phyloP scores from a whole-genome alignment of 2,113 vertebrate species.

The Pelmatolapia mariae region DNA sequence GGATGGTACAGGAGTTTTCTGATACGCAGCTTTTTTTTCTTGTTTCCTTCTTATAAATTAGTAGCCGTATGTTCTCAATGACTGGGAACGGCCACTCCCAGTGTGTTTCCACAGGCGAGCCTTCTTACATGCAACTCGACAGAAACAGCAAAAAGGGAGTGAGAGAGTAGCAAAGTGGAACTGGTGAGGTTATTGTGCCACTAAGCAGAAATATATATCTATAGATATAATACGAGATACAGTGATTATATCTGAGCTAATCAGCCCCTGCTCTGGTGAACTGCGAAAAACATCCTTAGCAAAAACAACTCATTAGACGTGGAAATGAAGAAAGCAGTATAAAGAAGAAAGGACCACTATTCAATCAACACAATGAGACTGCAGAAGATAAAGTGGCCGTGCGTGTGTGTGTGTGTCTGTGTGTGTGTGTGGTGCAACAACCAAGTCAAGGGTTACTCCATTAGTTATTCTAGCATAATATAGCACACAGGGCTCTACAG shows the following conservation, averaged over 20 bases:
- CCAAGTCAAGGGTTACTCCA: background rate
- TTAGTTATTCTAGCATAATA: background rate
- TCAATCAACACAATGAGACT: background rate
- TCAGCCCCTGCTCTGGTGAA: background rate
- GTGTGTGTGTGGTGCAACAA: background rate
- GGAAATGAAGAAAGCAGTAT: background rate
- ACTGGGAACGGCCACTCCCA: background rate
- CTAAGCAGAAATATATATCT: background rate
- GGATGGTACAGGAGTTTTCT: slow-evolving; percentile 36
- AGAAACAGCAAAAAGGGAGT: background rate
- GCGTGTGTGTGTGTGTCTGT: background rate
- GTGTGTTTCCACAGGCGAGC: background rate
- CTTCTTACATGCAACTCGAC: background rate
- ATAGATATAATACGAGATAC: background rate
- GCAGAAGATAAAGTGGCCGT: background rate
- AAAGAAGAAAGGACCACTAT: background rate
- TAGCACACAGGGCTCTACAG: background rate
- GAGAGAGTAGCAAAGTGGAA: background rate
- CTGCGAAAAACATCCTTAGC: background rate
- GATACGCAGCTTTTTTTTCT: background rate
- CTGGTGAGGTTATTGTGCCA: background rate
- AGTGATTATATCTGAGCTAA: background rate
- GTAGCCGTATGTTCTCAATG: background rate
- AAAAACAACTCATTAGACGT: background rate
- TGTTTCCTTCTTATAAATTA: background rate